phyloP scores from a whole-genome alignment of 1,140 invertebrate species.

The Papilio glaucus region DNA sequence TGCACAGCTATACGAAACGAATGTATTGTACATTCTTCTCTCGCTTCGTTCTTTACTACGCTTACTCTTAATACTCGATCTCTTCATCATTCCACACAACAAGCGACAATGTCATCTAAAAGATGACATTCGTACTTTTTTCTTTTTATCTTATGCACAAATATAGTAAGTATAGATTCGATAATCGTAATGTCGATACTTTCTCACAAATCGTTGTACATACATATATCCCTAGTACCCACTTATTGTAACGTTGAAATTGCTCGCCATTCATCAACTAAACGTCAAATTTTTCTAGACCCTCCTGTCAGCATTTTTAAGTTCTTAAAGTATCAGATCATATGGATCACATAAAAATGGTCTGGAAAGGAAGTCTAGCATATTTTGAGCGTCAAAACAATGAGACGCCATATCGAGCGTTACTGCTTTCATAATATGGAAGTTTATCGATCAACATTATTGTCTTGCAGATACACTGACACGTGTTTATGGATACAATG shows the following conservation, averaged over 20 bases:
- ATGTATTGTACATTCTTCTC: too few species aligned
- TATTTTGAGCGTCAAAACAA: slow-evolving; percentile 36
- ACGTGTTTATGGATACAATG: slow-evolving; percentile 62
- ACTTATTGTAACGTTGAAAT: slow-evolving; percentile 49
- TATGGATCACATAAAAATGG: slow-evolving; percentile 39
- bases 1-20: too few species aligned
- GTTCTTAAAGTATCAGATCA: background rate
- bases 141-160: background rate
- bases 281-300: background rate
- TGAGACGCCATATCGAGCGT: slow-evolving; percentile 41
- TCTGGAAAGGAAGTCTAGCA: slow-evolving; percentile 27
- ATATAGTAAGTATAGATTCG: background rate
- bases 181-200: background rate
- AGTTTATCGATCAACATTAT: slow-evolving; percentile 52
- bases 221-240: slow-evolving; percentile 43
- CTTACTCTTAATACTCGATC: too few species aligned
- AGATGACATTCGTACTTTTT: too few species aligned
- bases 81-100: too few species aligned
- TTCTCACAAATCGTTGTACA: background rate
- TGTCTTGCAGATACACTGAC: slow-evolving; percentile 51
- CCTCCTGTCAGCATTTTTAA: background rate
- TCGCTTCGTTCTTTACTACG: too few species aligned
- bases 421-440: slow-evolving; percentile 53
- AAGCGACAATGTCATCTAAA: too few species aligned
- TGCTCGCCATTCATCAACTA: slow-evolving; percentile 35